phyloP scores from a whole-genome alignment of 1,140 invertebrate species.

The Aphelenchoides besseyi region DNA sequence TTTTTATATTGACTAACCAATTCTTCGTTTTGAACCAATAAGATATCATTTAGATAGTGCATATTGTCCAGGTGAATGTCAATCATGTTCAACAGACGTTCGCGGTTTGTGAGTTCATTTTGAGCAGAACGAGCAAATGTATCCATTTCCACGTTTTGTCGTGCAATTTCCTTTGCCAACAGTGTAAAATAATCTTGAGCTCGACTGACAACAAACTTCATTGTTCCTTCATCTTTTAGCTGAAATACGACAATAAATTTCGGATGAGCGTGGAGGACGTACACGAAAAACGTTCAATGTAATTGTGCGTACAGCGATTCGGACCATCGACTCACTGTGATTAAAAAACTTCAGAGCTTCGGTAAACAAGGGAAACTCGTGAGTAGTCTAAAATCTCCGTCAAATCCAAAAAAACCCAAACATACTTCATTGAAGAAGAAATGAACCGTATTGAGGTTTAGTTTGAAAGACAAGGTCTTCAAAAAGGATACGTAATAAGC shows the following conservation, averaged over 20 bases:
- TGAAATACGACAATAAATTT: slow-evolving; percentile 66
- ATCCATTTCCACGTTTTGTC: slow-evolving; percentile 92
- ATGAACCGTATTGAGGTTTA: slow-evolving; percentile 97
- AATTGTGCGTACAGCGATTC: slow-evolving; percentile 93
- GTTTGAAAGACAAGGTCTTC: slow-evolving; percentile 92
- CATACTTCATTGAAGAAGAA: slow-evolving; percentile 99
- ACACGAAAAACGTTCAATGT: slow-evolving; percentile 87
- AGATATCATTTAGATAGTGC: slow-evolving; percentile 87
- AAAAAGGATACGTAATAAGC: slow-evolving; percentile 99
- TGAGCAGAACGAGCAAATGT: slow-evolving; percentile 75
- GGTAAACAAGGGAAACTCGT: slow-evolving; percentile 97
- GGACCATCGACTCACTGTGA: slow-evolving; percentile 95
- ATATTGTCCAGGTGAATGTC: slow-evolving; percentile 95
- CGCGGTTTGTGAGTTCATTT: slow-evolving; percentile 71
- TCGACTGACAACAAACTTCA: slow-evolving; percentile 89
- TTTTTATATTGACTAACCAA: slow-evolving; percentile 31
- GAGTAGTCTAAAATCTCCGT: slow-evolving; percentile 78
- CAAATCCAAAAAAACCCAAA: not conserved
- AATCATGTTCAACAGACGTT: slow-evolving; percentile 83
- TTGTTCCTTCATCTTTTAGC: slow-evolving; percentile 87
- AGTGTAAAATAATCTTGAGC: slow-evolving; percentile 94
- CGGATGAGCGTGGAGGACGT: slow-evolving; percentile 7
- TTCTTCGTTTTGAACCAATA: slow-evolving; percentile 43
- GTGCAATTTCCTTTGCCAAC: slow-evolving; percentile 98
- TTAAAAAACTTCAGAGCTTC: slow-evolving; percentile 99